phyloP scores from a whole-genome alignment of 1,140 invertebrate genomes.

The Aphis craccivora region DNA sequence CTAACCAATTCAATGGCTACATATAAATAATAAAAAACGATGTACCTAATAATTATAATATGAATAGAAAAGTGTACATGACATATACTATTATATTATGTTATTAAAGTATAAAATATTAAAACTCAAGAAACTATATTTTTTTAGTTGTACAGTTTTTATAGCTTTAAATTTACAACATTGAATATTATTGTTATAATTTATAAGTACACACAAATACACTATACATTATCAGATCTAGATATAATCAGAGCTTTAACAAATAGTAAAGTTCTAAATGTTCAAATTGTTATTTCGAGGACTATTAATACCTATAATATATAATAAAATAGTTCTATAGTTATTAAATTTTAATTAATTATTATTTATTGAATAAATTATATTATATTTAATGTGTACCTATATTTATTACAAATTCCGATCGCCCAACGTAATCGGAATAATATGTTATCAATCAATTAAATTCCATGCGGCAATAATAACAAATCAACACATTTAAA shows the following conservation, averaged over 20 bases:
- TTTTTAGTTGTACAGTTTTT: neutral
- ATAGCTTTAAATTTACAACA: neutral
- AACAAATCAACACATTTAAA: neutral
- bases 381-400: neutral
- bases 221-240: neutral
- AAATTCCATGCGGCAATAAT: neutral
- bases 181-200: neutral
- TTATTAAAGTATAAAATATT: neutral
- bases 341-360: neutral
- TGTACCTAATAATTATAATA: neutral
- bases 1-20: neutral
- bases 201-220: no score
- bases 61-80: neutral
- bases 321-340: neutral
- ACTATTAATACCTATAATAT: neutral
- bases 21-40: neutral
- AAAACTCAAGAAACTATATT: neutral
- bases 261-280: neutral
- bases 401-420: neutral
- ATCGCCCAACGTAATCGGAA: neutral
- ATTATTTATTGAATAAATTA: neutral
- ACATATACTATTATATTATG: no score
- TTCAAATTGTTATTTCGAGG: neutral
- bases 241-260: neutral
- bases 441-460: neutral